Evolutionary conservation across 2,113 vertebrate species (phyloP), one percentile per base, ranked within the genome.

Genomic region (Brachionichthys hirsutus): DNA sequence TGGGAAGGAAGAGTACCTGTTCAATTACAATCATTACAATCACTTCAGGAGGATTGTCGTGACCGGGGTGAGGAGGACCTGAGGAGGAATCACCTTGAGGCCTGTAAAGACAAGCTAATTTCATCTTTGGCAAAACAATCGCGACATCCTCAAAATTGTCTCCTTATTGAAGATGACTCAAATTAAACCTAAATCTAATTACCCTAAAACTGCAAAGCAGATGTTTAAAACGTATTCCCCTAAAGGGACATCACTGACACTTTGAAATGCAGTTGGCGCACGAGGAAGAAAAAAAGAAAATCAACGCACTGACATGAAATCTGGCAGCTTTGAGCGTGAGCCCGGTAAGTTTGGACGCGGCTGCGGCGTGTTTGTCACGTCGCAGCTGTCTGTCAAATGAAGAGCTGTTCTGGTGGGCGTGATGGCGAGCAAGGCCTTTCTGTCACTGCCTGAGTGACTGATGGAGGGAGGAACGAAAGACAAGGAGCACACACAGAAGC

Each of bases 11-110:
- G 73, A 72, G 84, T 73, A 78, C 75, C 82, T 70, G 85, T 86
- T 87, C 84, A 85, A 80, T 87, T 86, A 85, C 79, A 82, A 88
- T 80, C 85, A 85, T 87, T 81, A 85, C 80, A 59, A 77, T 77
- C 81, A 82, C 83, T 86, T 79, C 73, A 46, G 80, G 78, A 83
- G 80, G 82, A 84, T 73, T 73, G 83, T 85, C 85, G 83, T 77
- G 81, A 79, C 81, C 83, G 80, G 61, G 77, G 77, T 76, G 73
- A 83, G 74, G 46, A 18, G 13, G 64, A 62, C 48, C 60, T 17
- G 70, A 50, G 44, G 45, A 77, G 72, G 61, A 69, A 78, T 82
- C 84, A 82, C 84, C 86, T 83, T 85, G 83, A 87, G 73, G 54
- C 66, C 41, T 49, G 38, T 35, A 51, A 77, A 40, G 65, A 44